Conservation (phyloP, 1,140 invertebrate species). For the Pantala flavescens region DNA sequence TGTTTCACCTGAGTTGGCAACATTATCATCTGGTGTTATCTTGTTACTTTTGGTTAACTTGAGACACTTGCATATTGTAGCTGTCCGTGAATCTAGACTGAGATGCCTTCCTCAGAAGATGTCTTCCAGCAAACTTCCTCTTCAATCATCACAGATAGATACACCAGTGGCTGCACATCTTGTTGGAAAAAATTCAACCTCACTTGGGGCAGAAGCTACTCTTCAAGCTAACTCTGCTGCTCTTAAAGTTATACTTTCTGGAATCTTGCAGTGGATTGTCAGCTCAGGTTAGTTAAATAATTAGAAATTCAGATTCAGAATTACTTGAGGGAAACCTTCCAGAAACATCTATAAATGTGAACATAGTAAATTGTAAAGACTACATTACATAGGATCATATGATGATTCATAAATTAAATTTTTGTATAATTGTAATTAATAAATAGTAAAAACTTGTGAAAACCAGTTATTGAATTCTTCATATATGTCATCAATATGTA, state of each 20-base stretch:
- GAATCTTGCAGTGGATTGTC: slow-evolving; percentile 41
- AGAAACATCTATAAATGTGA: too few species aligned
- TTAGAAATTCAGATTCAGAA: slow-evolving; percentile 13
- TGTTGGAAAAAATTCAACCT: slow-evolving; percentile 12
- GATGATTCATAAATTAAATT: too few species aligned
- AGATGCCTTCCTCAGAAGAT: background rate
- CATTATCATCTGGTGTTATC: slow-evolving; percentile 55
- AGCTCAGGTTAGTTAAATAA: slow-evolving; percentile 32
- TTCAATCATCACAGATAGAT: background rate
- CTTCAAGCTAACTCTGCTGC: slow-evolving; percentile 31
- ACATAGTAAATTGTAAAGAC: too few species aligned
- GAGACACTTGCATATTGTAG: slow-evolving; percentile 48
- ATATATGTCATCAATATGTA: too few species aligned
- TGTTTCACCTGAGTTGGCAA: slow-evolving; percentile 53
- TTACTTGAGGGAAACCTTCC: too few species aligned
- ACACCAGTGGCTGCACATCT: background rate
- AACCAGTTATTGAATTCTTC: too few species aligned
- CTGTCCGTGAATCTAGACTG: slow-evolving; percentile 24
- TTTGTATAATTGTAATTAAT: too few species aligned
- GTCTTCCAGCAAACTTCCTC: background rate
- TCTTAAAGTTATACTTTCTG: slow-evolving; percentile 39
- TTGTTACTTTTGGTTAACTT: slow-evolving; percentile 56
- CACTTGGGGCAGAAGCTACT: slow-evolving; percentile 20
- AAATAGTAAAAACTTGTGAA: too few species aligned
- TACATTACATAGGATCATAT: too few species aligned